These are phyloP conservation scores for Oncopeltus fasciatus DNA, from an alignment of 1,140 invertebrate species.

Conservation along the genomic window DNA sequence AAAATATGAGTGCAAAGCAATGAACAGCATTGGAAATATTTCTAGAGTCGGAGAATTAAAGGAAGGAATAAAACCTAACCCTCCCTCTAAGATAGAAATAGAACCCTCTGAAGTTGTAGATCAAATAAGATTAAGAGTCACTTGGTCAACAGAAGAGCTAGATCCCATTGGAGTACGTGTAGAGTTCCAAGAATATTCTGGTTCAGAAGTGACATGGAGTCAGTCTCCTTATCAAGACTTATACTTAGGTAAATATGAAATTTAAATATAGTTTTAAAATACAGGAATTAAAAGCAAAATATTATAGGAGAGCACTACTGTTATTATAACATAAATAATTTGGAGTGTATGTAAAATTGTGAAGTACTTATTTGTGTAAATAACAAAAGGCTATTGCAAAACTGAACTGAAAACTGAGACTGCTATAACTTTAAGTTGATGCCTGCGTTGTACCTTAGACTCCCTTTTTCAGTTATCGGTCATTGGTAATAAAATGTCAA, in stretches of 20 bases:
- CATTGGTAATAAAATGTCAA: no score
- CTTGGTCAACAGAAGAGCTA: background rate
- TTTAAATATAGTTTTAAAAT: background rate
- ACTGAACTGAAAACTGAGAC: no score
- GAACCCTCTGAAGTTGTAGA: background rate
- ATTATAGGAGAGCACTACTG: no score
- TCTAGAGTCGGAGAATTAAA: background rate
- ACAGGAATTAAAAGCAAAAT: no score
- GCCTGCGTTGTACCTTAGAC: no score
- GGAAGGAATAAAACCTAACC: background rate
- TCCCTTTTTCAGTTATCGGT: no score
- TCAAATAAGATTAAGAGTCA: background rate
- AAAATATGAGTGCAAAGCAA: conserved; percentile 2
- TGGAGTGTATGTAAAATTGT: no score
- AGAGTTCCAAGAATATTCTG: background rate
- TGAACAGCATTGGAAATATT: background rate
- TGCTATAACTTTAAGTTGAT: no score
- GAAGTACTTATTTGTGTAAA: no score
- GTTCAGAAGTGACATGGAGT: background rate
- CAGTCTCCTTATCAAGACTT: background rate
- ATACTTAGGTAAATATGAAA: background rate
- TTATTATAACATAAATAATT: no score
- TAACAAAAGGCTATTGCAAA: no score
- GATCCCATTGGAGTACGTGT: background rate
- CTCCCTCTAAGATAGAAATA: background rate